Percentiles rank a stretch among this genome's conserved stretches.
Evolutionary conservation across 1,140 invertebrate genomes (phyloP).

Genomic region (Sycobia sp.): DNA sequence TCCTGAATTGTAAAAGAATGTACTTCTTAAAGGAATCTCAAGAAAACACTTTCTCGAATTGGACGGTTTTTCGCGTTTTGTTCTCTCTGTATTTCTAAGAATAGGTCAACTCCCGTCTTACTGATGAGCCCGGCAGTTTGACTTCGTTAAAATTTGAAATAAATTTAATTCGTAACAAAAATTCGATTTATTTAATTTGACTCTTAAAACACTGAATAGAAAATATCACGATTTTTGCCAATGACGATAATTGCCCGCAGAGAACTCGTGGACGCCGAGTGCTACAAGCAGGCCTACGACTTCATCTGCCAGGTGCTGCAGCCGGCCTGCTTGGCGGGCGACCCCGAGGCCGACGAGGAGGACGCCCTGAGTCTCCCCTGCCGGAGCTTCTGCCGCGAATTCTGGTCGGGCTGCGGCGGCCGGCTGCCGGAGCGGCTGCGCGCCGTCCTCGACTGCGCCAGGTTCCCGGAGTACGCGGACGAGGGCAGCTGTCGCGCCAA

Average conservation of each 20-base stretch:
- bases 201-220: no score
- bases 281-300: conserved; percentile 81
- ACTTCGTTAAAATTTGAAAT: no score
- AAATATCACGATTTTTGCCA: no score
- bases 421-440: conserved; percentile 73
- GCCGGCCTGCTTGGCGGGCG: conserved; percentile 69
- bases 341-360: conserved; percentile 50
- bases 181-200: no score
- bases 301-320: conserved; percentile 86
- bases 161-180: no score
- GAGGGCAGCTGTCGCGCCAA: conserved; percentile 75
- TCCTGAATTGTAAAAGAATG: no score
- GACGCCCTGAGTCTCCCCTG: conserved; percentile 74
- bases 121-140: no score
- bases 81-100: no score
- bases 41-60: no score
- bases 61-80: no score
- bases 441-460: conserved; percentile 76
- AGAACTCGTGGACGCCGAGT: conserved; percentile 86
- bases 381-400: conserved; percentile 82
- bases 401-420: conserved; percentile 80
- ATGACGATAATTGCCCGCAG: conserved; percentile 63
- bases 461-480: conserved; percentile 79
- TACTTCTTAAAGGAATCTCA: no score
- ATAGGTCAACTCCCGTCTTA: no score